Evolutionary conservation across 2,113 vertebrate species (phyloP), one percentile per base, ranked within the genome.

Genomic region (Bubo scandiacus): DNA sequence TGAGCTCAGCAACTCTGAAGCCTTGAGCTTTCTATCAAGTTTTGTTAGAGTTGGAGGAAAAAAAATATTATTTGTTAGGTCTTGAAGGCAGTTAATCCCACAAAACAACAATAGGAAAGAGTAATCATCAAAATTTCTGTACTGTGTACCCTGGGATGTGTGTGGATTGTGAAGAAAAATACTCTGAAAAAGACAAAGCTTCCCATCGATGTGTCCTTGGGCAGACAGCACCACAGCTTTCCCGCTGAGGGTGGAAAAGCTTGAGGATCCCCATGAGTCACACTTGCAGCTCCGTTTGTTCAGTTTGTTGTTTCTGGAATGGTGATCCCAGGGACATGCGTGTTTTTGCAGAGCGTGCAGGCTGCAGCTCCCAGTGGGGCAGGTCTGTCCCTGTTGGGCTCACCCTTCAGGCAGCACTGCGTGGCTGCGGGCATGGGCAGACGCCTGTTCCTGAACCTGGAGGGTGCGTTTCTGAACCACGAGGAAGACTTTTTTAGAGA

Each of bases 1-100:
- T 91, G 89, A 94, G 62, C 91, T 94, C 95, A 97, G 92, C 94
- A 92, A 17, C 81, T 91, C 40, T 30, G 70, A 77, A 90, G n/a
- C 70, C 59, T 89, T 75, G 86, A 89, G 62, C 70, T 89, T 95
- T 89, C 81, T 58, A 58, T 70, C 16, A 22, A 82, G 43, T 91
- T 94, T 65, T 89, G 43, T 52, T 84, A 32, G 65, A 81, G 38
- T 1, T 91, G 45, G 49, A 73, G 78, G 57, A 47, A 91, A 89
- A 82, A 81, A 89, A 87, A 75, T 71, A 77, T 79, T 68, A 36
- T 94, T 62, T 77, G 66, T 87, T 87, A 73, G 66, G 66, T 82
- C 47, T 85, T 77, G 62, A 80, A 86, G 88, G 54, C 54, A 75
- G 55, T 74, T 89, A 81, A 90, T 90, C n/a, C 81, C 89, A 80